These are phyloP conservation scores for Calosoma granatense DNA, from an alignment of 1,140 invertebrate species.

Conservation along the genomic window DNA sequence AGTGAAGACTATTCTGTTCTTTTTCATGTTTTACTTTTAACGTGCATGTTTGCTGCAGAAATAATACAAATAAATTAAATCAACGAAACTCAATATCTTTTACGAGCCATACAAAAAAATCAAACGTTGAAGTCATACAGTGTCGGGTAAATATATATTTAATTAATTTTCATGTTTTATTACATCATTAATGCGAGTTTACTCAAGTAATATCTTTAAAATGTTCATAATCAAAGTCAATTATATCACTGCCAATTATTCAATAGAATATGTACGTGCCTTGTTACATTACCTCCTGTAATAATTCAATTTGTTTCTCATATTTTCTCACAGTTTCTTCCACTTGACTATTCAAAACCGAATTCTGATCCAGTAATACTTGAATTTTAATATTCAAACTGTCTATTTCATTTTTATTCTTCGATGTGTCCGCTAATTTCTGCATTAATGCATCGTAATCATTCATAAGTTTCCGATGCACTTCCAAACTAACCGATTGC, in stretches of 20 bases:
- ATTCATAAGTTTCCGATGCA: neutral
- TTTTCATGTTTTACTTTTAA: neutral
- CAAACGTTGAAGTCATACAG: no score
- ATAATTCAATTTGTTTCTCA: neutral
- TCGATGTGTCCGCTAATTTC: neutral
- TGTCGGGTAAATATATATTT: no score
- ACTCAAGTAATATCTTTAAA: no score
- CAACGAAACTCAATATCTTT: no score
- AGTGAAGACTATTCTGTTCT: neutral
- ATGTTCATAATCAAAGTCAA: no score
- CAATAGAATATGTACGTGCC: constrained; percentile 24
- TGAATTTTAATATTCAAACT: neutral
- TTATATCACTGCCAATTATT: no score
- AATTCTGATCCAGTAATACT: neutral
- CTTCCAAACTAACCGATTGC: neutral
- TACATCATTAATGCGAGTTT: no score
- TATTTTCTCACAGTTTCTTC: neutral
- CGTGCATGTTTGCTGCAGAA: neutral
- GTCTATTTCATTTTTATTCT: neutral
- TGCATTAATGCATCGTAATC: neutral
- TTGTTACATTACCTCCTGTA: neutral
- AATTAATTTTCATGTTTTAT: no score
- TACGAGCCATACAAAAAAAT: no score
- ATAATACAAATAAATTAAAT: no score
- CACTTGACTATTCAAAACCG: neutral